Percentiles rank a stretch among this genome's conserved stretches.
Conservation (phyloP, 2,888 invertebrate species). For the Parasteatoda lunata region DNA sequence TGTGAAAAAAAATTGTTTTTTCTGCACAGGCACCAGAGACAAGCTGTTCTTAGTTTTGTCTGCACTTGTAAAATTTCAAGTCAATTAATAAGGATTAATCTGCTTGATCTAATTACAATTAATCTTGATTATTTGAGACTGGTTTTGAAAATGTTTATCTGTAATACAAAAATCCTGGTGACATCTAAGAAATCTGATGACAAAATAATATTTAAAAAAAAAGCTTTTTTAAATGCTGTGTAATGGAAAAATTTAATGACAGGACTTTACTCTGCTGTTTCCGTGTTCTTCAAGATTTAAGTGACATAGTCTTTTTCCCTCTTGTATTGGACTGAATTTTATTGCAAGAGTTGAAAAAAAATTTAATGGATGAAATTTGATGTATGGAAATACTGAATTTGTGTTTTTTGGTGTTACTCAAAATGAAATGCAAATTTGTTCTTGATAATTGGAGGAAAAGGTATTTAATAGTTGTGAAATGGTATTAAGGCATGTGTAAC, state of each 20-base stretch:
- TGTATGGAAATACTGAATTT: conserved; percentile 66
- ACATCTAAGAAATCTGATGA: conserved; percentile 36
- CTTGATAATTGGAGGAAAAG: conserved; percentile 59
- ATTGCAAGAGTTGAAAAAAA: conserved; percentile 66
- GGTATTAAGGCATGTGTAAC: not conserved
- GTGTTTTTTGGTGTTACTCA: conserved; percentile 64
- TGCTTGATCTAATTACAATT: conserved; percentile 59
- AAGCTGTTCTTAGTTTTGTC: conserved; percentile 67
- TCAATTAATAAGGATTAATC: conserved; percentile 38
- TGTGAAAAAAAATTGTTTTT: conserved; percentile 59
- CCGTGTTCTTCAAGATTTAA: conserved; percentile 41
- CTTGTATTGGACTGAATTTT: conserved; percentile 67
- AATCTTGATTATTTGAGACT: conserved; percentile 63
- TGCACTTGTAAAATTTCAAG: conserved; percentile 55
- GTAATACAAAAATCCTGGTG: conserved; percentile 28
- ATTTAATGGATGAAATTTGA: conserved; percentile 46
- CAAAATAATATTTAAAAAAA: conserved; percentile 36
- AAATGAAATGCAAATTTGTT: conserved; percentile 61
- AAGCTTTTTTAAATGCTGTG: conserved; percentile 47
- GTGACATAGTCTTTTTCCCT: conserved; percentile 61
- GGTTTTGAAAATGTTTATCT: conserved; percentile 38
- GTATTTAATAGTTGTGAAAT: conserved; percentile 18
- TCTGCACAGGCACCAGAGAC: conserved; percentile 63
- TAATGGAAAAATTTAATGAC: conserved; percentile 54
- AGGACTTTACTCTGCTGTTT: conserved; percentile 34